phyloP scores from a whole-genome alignment of 2,888 invertebrate species.

The Cenopis cana region DNA sequence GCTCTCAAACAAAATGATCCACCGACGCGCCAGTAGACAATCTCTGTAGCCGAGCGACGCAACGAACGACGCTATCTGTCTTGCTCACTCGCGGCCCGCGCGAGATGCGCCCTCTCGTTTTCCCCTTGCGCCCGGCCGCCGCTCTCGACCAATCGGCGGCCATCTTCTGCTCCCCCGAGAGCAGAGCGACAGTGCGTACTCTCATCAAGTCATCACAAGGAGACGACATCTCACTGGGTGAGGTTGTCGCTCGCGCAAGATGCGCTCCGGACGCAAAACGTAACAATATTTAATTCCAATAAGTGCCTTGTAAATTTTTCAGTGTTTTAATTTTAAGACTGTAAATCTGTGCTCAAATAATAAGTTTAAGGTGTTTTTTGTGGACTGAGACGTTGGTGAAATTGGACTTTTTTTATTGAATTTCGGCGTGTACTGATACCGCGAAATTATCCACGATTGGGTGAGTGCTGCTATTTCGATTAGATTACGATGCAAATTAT shows the following conservation, averaged over 20 bases:
- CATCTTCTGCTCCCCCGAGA: constrained; percentile 85
- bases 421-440: constrained; percentile 74
- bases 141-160: constrained; percentile 82
- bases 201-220: constrained; percentile 79
- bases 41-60: constrained; percentile 77
- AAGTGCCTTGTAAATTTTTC: constrained; percentile 67
- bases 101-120: constrained; percentile 80
- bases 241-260: constrained; percentile 79
- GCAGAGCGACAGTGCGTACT: constrained; percentile 84
- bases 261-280: constrained; percentile 60
- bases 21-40: constrained; percentile 72
- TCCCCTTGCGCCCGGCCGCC: constrained; percentile 71
- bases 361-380: constrained; percentile 62
- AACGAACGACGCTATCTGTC: constrained; percentile 75
- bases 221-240: constrained; percentile 82
- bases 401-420: constrained; percentile 68
- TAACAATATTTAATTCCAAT: constrained; percentile 55
- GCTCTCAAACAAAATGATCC: constrained; percentile 73
- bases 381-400: constrained; percentile 71
- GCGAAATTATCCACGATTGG: constrained; percentile 83
- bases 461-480: constrained; percentile 78
- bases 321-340: constrained; percentile 63
- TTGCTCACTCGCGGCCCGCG: constrained; percentile 68
- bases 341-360: constrained; percentile 72
- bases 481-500: constrained; percentile 83